Percentiles rank a stretch among this genome's conserved stretches.
phyloP scores from a whole-genome alignment of 2,888 invertebrate genomes.

The Portevinia maculata region DNA sequence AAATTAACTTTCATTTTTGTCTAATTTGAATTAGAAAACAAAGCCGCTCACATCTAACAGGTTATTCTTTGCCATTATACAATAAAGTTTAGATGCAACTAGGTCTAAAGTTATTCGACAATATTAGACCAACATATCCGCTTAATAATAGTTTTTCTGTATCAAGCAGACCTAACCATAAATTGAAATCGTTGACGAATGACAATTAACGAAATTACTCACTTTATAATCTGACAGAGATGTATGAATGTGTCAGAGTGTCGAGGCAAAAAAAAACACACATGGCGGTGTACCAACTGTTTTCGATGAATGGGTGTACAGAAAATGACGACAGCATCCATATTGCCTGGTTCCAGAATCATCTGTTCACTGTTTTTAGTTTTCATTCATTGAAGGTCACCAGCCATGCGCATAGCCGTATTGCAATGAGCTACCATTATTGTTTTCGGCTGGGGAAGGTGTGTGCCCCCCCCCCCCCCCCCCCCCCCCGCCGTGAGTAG shows the following conservation, averaged over 20 bases:
- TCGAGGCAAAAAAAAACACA: not conserved
- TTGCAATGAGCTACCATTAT: constrained; percentile 13
- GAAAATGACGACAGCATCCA: constrained; percentile 34
- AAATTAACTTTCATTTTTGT: constrained; percentile 72
- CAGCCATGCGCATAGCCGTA: constrained; percentile 46
- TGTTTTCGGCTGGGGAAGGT: constrained; percentile 45
- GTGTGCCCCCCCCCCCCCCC: not conserved
- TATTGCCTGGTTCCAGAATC: constrained; percentile 29
- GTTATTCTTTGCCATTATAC: constrained; percentile 57
- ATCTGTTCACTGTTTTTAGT: constrained; percentile 53
- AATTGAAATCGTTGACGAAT: constrained; percentile 26
- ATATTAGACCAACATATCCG: constrained; percentile 12
- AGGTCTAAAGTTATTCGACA: not conserved
- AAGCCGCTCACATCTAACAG: constrained; percentile 53
- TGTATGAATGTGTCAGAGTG: constrained; percentile 7
- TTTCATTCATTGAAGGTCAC: constrained; percentile 56
- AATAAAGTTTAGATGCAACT: constrained; percentile 30
- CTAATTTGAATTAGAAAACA: constrained; percentile 73
- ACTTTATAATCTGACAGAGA: constrained; percentile 22
- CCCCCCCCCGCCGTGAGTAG: not conserved
- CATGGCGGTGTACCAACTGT: constrained; percentile 26
- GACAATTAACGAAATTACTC: constrained; percentile 32
- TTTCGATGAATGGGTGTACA: constrained; percentile 61
- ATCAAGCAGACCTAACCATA: not conserved
- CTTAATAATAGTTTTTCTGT: constrained; percentile 27